Evolutionary conservation across 2,888 invertebrate species (phyloP), one percentile per base, ranked within the genome.

Genomic region (Tachina grossa): DNA sequence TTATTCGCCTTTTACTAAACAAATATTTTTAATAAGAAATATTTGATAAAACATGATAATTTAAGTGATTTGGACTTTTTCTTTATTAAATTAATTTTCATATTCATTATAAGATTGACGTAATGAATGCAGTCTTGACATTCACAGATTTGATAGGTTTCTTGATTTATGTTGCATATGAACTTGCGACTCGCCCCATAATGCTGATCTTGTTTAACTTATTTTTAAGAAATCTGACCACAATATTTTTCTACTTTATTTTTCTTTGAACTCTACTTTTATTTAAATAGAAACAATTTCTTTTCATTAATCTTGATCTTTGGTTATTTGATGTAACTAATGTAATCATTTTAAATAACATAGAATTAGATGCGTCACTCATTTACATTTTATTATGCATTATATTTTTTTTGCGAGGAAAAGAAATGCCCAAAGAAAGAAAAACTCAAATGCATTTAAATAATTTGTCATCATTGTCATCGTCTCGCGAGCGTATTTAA

Each of bases 381-480:
- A 53, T 49, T 68, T 53, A 31, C 31, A 31, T 31, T 31, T 31
- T 31, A 31, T 31, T 31, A 31, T 31, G 31, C 6, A 6, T 31
- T 31, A 31, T 31, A 53, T 47, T 47, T 47, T 47, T 68, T 19
- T 61, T 68, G 51, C 59, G 14, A 65, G 41, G 57, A 63, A 83
- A 69, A 49, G 45, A 79, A 72, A 55, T 69, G 53, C 47, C 53
- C 77, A 80, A 57, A 22, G 31, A 51, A 57, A 61, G 13, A 31
- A 51, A 76, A 82, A 76, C 74, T 59, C 71, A 85, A 85, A 79
- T 83, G 83, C 79, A 76, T 83, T 80, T 65, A 80, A 83, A 83
- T 81, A 74, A 83, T 83, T 86, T 86, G 79, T 86, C 85, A 83
- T 75, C 85, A 31, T 78, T 53, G 68, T 68, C 78, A 75, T 81